Evolutionary conservation across 2,797 vertebrate genomes (phyloP).

Genomic region (Denticeps clupeoides): DNA sequence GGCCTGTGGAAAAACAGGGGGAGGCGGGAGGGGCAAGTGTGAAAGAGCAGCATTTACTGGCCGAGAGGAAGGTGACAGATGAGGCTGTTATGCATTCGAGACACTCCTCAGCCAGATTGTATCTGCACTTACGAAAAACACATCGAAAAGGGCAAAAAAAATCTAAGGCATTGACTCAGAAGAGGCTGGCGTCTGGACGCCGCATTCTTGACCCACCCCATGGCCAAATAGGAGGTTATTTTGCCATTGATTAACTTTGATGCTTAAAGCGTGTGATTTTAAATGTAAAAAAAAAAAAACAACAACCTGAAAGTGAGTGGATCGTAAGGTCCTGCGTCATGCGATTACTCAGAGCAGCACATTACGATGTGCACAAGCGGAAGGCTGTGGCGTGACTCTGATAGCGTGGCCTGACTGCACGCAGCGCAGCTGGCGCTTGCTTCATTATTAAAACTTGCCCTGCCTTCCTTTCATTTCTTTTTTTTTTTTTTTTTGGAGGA

Average conservation of each 20-base stretch:
- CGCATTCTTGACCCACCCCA: no score
- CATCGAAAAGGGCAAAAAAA: slow-evolving; percentile 31
- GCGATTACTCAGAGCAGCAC: no score
- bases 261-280: no score
- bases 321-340: no score
- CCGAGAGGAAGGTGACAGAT: slow-evolving; percentile 12
- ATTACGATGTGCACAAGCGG: no score
- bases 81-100: slow-evolving; percentile 36
- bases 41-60: slow-evolving; percentile 2
- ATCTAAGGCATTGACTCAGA: slow-evolving; percentile 16
- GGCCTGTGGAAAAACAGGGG: slow-evolving; percentile 31
- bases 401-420: neutral
- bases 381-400: no score
- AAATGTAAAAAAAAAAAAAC: no score
- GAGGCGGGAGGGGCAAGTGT: neutral
- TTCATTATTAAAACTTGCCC: slow-evolving; percentile 4
- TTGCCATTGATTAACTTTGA: no score
- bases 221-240: no score
- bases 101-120: slow-evolving; percentile 16
- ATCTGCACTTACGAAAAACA: slow-evolving; percentile 19
- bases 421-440: neutral
- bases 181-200: slow-evolving; percentile 13
- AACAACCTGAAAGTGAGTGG: no score
- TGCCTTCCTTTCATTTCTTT: slow-evolving; percentile 1
- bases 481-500: neutral